Conservation (phyloP, 2,888 invertebrate species). For the Drosophila peninsularis region DNA sequence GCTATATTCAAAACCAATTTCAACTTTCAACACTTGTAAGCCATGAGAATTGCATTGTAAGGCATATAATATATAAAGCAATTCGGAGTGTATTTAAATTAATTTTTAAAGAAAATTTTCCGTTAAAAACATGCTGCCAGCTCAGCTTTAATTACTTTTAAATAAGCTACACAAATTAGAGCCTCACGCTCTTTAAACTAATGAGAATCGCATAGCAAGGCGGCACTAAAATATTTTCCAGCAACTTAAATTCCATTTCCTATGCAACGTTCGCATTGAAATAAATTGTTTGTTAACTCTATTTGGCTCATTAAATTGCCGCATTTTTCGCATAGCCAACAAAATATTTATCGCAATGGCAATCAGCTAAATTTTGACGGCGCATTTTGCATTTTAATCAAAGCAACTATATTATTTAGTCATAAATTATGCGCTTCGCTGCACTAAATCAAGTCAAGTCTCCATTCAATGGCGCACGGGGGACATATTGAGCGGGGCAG, state of each 20-base stretch:
- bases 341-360: constrained; percentile 12
- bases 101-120: too few species aligned
- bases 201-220: not conserved
- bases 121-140: too few species aligned
- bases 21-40: too few species aligned
- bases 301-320: constrained; percentile 3
- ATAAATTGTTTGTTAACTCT: not conserved
- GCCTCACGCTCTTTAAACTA: not conserved
- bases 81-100: too few species aligned
- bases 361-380: constrained; percentile 31
- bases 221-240: not conserved
- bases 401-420: constrained; percentile 63
- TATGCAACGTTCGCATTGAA: constrained; percentile 2
- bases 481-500: not conserved
- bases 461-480: not conserved
- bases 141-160: not conserved
- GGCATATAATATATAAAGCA: too few species aligned
- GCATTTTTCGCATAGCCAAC: constrained; percentile 4
- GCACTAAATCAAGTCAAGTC: constrained; percentile 73
- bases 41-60: too few species aligned
- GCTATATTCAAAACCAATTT: too few species aligned
- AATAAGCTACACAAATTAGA: not conserved
- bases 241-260: not conserved
- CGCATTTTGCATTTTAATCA: constrained; percentile 63
- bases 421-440: constrained; percentile 71